A percentile compares a stretch with the other conserved stretches of the same genome.
These are phyloP conservation scores for Panthera leo DNA, from an alignment of 2,113 vertebrate genomes.

Conservation along the genomic window DNA sequence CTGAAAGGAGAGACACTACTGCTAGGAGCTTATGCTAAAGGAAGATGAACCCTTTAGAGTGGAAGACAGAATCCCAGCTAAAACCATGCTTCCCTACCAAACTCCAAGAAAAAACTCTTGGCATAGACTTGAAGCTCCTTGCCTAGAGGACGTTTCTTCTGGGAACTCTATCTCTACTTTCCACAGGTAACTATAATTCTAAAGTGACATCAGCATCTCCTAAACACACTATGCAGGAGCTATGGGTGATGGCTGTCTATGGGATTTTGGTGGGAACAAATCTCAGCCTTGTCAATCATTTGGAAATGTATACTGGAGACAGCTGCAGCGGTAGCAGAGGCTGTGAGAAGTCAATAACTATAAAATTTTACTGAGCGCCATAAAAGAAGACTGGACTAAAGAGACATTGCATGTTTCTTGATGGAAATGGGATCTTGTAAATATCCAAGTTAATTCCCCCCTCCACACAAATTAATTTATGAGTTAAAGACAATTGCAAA, in stretches of 20 bases:
- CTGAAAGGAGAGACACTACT: background rate
- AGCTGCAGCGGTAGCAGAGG: background rate
- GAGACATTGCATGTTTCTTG: background rate
- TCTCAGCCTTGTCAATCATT: background rate
- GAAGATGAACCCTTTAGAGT: background rate
- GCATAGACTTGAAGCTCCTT: background rate
- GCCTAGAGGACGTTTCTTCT: background rate
- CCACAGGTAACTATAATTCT: background rate
- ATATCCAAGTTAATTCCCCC: background rate
- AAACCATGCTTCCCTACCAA: background rate
- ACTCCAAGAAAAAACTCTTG: background rate
- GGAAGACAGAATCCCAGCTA: background rate
- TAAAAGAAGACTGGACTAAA: slow-evolving; percentile 11
- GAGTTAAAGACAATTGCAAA: background rate
- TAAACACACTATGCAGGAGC: background rate
- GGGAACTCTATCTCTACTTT: background rate
- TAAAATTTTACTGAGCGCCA: background rate
- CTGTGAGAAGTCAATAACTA: background rate
- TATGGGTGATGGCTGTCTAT: background rate
- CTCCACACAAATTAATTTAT: background rate
- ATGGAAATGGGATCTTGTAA: background rate
- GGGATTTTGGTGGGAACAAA: background rate
- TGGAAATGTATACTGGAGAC: background rate
- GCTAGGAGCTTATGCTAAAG: background rate
- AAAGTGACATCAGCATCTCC: background rate